These are phyloP conservation scores for Diplolepis rosae DNA, from an alignment of 2,888 invertebrate genomes.

Conservation along the genomic window DNA sequence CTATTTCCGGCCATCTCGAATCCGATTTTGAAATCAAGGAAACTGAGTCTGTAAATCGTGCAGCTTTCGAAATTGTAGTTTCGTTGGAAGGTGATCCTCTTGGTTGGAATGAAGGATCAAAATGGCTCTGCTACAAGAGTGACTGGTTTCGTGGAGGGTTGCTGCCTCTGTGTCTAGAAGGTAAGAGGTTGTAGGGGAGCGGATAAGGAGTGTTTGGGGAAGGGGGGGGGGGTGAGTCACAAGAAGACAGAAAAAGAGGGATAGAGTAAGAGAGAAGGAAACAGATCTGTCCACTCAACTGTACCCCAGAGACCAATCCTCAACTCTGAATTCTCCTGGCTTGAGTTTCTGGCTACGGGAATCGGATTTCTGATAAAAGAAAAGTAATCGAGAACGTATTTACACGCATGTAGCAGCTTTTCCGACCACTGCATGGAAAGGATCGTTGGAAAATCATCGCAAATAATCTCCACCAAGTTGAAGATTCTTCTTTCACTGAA, in stretches of 20 bases:
- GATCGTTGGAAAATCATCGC: background rate
- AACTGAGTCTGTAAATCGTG: background rate
- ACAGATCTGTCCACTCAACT: slow-evolving; percentile 46
- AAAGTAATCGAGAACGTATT: background rate
- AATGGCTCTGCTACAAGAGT: slow-evolving; percentile 39
- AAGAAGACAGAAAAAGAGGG: slow-evolving; percentile 38
- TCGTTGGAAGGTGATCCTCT: background rate
- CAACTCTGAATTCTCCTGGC: slow-evolving; percentile 35
- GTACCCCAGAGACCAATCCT: slow-evolving; percentile 39
- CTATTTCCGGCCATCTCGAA: background rate
- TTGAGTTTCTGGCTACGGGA: slow-evolving; percentile 14
- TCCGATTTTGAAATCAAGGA: background rate
- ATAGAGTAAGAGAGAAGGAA: slow-evolving; percentile 30
- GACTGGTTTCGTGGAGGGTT: slow-evolving; percentile 54
- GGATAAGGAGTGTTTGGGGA: slow-evolving; percentile 43
- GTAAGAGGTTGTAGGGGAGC: slow-evolving; percentile 46
- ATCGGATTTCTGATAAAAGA: slow-evolving; percentile 33
- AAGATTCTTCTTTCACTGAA: background rate
- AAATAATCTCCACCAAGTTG: background rate
- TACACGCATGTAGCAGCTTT: slow-evolving; percentile 4
- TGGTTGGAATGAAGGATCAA: background rate
- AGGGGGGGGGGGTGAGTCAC: slow-evolving; percentile 54
- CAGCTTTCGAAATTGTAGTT: background rate
- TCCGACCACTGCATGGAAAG: background rate
- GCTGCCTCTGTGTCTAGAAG: slow-evolving; percentile 57